phyloP scores from a whole-genome alignment of 23 tunicate genomes.

The Halocynthia aurantium region DNA sequence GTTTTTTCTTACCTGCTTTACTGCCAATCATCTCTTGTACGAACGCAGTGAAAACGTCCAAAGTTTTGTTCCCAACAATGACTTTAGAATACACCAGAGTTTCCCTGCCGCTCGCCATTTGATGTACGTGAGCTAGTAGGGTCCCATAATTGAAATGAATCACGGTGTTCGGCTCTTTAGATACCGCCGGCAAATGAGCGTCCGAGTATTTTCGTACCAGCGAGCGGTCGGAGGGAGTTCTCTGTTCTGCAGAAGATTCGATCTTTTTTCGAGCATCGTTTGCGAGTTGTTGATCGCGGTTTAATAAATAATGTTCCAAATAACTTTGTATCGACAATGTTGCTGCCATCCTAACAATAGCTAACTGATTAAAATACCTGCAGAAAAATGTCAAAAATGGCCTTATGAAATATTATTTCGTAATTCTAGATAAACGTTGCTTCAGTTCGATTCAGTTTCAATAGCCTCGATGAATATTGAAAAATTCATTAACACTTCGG shows the following conservation, averaged over 20 bases:
- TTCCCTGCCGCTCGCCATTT: conserved; percentile 37
- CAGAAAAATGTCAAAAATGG: too few species aligned
- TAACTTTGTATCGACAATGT: conserved; percentile 55
- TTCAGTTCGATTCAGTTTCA: too few species aligned
- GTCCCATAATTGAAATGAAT: conserved; percentile 16
- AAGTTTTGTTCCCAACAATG: conserved; percentile 35
- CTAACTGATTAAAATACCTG: too few species aligned
- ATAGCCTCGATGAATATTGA: too few species aligned
- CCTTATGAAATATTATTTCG: too few species aligned
- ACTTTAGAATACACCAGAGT: conserved; percentile 35
- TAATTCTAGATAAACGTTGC: too few species aligned
- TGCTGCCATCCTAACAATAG: conserved; percentile 33
- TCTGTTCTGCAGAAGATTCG: not conserved
- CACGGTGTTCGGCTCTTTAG: not conserved
- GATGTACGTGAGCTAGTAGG: conserved; percentile 57
- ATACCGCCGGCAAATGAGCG: not conserved
- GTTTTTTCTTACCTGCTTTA: conserved; percentile 15
- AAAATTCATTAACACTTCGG: too few species aligned
- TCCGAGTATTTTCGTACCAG: not conserved
- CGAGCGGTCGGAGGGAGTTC: not conserved
- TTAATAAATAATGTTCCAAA: conserved; percentile 39
- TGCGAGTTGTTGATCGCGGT: conserved; percentile 5
- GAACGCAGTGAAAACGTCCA: conserved; percentile 43
- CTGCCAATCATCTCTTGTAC: conserved; percentile 64
- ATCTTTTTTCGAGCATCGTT: not conserved